A percentile compares a stretch with the other conserved stretches of the same genome.
These are phyloP conservation scores for Dendrolimus punctatus DNA, from an alignment of 1,140 invertebrate species.

Conservation along the genomic window DNA sequence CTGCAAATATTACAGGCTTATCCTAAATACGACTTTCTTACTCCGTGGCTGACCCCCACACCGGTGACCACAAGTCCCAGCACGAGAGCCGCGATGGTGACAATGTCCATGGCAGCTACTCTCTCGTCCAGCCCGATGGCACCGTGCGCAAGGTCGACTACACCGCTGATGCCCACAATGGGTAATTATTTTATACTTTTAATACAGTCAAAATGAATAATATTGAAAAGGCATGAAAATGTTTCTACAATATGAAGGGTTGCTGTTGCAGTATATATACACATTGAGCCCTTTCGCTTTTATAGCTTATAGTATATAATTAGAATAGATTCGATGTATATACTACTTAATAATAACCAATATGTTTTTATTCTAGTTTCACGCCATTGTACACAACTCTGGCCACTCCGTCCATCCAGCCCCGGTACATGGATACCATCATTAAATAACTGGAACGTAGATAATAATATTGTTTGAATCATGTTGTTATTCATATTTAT, in stretches of 20 bases:
- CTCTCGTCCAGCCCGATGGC: conserved; percentile 54
- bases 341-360: background rate
- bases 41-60: conserved; percentile 61
- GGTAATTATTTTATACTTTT: conserved; percentile 17
- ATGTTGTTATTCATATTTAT: background rate
- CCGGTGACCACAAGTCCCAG: conserved; percentile 40
- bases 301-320: no score
- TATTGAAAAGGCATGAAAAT: no score
- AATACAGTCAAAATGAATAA: no score
- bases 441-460: conserved; percentile 19
- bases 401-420: conserved; percentile 11
- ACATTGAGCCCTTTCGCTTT: no score
- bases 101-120: conserved; percentile 47
- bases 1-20: conserved; percentile 23
- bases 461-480: background rate
- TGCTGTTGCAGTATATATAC: no score
- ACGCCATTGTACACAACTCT: conserved; percentile 20
- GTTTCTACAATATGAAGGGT: no score
- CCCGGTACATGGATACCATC: conserved; percentile 24
- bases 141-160: conserved; percentile 54
- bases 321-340: background rate
- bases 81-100: conserved; percentile 44
- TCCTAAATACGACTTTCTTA: conserved; percentile 67
- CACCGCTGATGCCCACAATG: conserved; percentile 43
- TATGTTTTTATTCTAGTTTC: conserved; percentile 10